A percentile compares a stretch with the other conserved stretches of the same genome.
Conservation (phyloP, 2,113 vertebrate species). For the Dipodomys ordii region DNA sequence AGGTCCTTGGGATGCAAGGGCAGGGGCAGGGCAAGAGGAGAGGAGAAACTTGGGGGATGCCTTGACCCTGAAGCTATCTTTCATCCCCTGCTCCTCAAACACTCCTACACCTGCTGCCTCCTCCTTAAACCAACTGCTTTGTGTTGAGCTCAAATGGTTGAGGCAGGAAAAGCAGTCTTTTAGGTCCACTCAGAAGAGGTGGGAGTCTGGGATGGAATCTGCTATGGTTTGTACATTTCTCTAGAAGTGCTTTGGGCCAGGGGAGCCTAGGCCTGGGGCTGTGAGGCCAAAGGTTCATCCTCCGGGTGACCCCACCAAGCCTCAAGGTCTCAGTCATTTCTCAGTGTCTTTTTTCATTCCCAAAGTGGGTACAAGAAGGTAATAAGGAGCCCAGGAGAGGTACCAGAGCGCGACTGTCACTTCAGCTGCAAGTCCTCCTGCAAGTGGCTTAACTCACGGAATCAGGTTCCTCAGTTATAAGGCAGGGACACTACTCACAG, state of each 20-base stretch:
- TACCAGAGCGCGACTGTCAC: background rate
- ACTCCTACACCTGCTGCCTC: background rate
- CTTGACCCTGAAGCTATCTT: background rate
- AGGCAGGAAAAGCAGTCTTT: background rate
- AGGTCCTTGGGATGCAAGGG: background rate
- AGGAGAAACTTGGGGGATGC: conserved; percentile 8
- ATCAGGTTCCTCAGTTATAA: background rate
- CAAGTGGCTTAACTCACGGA: background rate
- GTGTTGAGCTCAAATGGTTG: background rate
- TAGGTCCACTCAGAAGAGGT: background rate
- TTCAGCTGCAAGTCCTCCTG: background rate
- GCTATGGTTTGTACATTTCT: background rate
- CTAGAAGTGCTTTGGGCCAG: background rate
- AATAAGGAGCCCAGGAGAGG: background rate
- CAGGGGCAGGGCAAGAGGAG: background rate
- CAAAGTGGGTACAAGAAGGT: too few species aligned
- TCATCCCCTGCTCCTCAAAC: background rate
- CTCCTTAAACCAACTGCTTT: background rate
- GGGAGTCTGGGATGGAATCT: background rate
- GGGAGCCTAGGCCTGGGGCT: background rate
- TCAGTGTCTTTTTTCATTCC: background rate
- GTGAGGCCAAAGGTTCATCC: background rate
- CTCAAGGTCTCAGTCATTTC: background rate
- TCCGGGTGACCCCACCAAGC: background rate
- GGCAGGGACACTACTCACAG: background rate